phyloP scores from a whole-genome alignment of 2,113 vertebrate species.

The Probosciger aterrimus region DNA sequence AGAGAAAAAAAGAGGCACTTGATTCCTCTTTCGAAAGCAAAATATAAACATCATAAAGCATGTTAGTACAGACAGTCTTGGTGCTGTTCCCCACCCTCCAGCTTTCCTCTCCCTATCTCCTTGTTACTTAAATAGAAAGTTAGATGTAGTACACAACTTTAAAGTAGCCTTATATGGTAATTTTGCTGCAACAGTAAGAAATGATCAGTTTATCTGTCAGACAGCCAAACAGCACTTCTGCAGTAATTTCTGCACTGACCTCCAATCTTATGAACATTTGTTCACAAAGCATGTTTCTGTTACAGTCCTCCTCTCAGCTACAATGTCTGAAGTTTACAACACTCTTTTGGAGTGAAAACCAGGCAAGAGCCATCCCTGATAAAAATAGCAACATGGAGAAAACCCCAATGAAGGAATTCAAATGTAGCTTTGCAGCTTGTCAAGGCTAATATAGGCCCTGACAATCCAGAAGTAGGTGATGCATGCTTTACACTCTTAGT shows the following conservation, averaged over 20 bases:
- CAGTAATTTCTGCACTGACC: background rate
- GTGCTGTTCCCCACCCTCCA: background rate
- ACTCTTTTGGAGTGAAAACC: background rate
- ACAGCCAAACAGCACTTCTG: constrained; percentile 38
- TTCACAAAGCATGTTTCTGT: background rate
- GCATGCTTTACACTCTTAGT: background rate
- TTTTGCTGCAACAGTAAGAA: constrained; percentile 42
- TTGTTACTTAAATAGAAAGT: constrained; percentile 28
- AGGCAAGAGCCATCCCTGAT: background rate
- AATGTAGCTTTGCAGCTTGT: background rate
- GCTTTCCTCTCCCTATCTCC: background rate
- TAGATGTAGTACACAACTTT: background rate
- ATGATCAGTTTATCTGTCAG: constrained; percentile 53
- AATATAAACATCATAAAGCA: background rate
- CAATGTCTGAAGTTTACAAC: background rate
- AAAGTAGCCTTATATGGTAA: constrained; percentile 51
- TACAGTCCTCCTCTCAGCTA: background rate
- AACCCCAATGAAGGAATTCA: background rate
- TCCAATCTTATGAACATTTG: constrained; percentile 5
- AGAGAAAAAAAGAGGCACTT: background rate
- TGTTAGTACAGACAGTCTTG: background rate
- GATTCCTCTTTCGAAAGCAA: background rate
- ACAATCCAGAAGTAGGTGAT: background rate
- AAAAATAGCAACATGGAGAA: background rate
- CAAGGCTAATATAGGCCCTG: background rate